Evolutionary conservation across 2,113 vertebrate species (phyloP), one percentile per base, ranked within the genome.

Genomic region (Cochlearius cochlearius): DNA sequence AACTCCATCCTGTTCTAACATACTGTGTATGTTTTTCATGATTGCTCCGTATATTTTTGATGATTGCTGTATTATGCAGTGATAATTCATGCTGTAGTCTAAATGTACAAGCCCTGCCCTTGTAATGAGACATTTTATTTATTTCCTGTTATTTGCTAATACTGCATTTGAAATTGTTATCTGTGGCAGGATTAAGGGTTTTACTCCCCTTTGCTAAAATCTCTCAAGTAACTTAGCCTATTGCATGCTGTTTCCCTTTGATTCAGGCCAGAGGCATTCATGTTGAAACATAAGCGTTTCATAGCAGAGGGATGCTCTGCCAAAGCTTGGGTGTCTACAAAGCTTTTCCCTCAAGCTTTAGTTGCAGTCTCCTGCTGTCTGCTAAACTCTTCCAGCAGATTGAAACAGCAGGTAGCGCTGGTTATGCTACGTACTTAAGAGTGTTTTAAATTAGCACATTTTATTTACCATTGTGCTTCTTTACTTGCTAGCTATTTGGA

Each of bases 401-500:
- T 96, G 94, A 86, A 97, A 78, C 94, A 95, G 97, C 96, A 90
- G 97, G 95, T 97, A 94, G 88, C 39, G 13, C 76, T 80, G 80
- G 91, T 97, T 97, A 97, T 72, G 76, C 95, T 87, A 13, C 92
- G 47, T 95, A 93, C 93, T 96, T 94, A 96, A 94, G 91, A 95
- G 94, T n/a, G 2, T 92, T 98, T 97, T 96, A 96, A 97, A 97
- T 96, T 59, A 98, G 84, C 93, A 86, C 94, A 23, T 95, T 94
- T 95, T 95, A 92, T 94, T 98, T 94, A 93, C 96, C 88, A 96
- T 89, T 71, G 21, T 83, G 81, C 79, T 77, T 6, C 90, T 86
- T 62, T 56, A 22, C 75, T 96, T 74, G 86, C 36, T 52, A 47
- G 53, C 58, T 68, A 4, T 47, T 41, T 66, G 87, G 74, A 58